Conservation (phyloP, 2,888 invertebrate genomes). For the Mactromeris polynyma region DNA sequence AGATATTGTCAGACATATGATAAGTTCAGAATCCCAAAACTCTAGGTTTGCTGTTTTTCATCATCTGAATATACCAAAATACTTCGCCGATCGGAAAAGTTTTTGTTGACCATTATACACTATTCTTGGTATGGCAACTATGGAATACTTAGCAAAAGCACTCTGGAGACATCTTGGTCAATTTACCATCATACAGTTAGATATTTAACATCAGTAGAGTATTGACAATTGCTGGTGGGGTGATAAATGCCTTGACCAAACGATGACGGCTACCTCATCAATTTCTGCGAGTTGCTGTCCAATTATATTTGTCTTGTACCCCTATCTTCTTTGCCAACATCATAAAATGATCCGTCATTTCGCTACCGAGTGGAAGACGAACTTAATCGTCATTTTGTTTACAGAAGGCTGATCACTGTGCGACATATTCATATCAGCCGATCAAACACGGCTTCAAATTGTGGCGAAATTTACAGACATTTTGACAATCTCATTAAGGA, state of each 20-base stretch:
- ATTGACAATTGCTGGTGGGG: slow-evolving; percentile 54
- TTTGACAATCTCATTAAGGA: slow-evolving; percentile 69
- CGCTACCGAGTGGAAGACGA: slow-evolving; percentile 46
- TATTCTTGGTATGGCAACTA: not conserved
- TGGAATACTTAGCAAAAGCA: not conserved
- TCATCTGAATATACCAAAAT: too few species aligned
- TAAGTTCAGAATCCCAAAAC: too few species aligned
- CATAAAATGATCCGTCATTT: slow-evolving; percentile 70
- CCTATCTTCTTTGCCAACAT: slow-evolving; percentile 54
- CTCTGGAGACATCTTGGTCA: slow-evolving; percentile 50
- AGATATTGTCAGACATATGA: too few species aligned
- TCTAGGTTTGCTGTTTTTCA: too few species aligned
- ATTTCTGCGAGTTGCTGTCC: slow-evolving; percentile 65
- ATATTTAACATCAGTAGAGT: slow-evolving; percentile 63
- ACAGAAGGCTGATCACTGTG: slow-evolving; percentile 60
- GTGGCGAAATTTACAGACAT: slow-evolving; percentile 62
- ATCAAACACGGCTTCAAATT: slow-evolving; percentile 62
- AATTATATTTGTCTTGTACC: slow-evolving; percentile 73
- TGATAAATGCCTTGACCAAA: slow-evolving; percentile 71
- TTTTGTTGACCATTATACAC: not conserved
- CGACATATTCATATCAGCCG: slow-evolving; percentile 66
- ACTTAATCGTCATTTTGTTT: slow-evolving; percentile 68
- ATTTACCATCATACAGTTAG: slow-evolving; percentile 45
- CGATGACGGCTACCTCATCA: slow-evolving; percentile 68
- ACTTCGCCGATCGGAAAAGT: not conserved